A percentile compares a stretch with the other conserved stretches of the same genome.
Conservation (phyloP, 2,113 vertebrate species). For the Equus quagga region DNA sequence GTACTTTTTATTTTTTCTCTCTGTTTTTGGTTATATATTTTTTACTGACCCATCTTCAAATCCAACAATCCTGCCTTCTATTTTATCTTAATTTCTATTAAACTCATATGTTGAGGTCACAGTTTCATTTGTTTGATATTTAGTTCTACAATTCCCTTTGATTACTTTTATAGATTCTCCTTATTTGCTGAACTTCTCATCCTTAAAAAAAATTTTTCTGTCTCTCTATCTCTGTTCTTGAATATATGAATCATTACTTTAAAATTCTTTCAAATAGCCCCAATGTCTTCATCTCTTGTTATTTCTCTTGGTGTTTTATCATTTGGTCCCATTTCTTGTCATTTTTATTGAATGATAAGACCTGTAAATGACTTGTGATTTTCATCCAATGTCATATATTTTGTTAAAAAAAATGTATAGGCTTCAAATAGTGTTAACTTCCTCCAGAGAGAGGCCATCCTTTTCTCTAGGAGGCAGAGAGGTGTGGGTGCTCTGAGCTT, state of each 20-base stretch:
- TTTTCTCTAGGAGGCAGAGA: background rate
- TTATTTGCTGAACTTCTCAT: background rate
- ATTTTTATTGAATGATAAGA: background rate
- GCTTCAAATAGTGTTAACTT: background rate
- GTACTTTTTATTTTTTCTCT: background rate
- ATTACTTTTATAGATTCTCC: background rate
- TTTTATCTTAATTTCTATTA: background rate
- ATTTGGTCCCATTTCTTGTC: background rate
- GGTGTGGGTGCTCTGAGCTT: background rate
- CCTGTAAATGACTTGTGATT: background rate
- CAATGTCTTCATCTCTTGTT: background rate
- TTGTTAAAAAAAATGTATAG: background rate
- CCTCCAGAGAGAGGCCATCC: no score
- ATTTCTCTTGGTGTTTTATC: background rate
- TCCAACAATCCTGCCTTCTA: background rate
- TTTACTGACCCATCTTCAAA: background rate
- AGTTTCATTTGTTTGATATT: background rate
- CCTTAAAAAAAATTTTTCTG: background rate
- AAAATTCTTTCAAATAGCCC: background rate
- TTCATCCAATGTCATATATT: background rate
- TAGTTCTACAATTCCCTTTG: background rate
- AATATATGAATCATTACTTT: background rate
- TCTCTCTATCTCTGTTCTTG: background rate
- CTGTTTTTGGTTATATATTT: background rate
- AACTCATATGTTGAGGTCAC: background rate